phyloP scores from a whole-genome alignment of 1,140 invertebrate species.

The Macrosteles quadrilineatus region DNA sequence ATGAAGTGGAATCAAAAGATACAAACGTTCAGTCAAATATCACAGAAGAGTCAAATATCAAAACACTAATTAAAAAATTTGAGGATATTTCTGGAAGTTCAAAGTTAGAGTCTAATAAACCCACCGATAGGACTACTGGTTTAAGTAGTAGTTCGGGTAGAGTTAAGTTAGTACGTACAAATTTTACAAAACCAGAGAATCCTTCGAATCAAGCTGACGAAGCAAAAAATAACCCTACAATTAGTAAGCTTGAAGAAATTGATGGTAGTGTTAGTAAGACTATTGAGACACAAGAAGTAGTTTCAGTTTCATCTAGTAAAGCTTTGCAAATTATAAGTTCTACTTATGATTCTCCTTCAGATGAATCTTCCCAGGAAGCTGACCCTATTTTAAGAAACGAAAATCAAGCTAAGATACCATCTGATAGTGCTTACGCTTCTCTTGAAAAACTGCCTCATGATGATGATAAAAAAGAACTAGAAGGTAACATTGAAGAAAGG shows the following conservation, averaged over 20 bases:
- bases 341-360: not conserved
- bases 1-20: not conserved
- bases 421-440: too few species aligned
- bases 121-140: not conserved
- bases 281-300: not conserved
- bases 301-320: not conserved
- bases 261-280: not conserved
- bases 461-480: too few species aligned
- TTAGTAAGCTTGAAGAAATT: not conserved
- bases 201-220: not conserved
- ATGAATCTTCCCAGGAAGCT: slow-evolving; percentile 15
- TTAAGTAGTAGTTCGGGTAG: not conserved
- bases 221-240: not conserved
- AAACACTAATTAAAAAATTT: slow-evolving; percentile 9
- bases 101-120: not conserved
- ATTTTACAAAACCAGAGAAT: not conserved
- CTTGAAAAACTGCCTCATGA: too few species aligned
- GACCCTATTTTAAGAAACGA: not conserved
- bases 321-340: slow-evolving; percentile 21
- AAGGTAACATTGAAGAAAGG: too few species aligned
- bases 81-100: not conserved
- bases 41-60: not conserved
- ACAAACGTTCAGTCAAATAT: not conserved
- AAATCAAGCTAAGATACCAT: not conserved
- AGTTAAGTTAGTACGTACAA: slow-evolving; percentile 6